phyloP scores from a whole-genome alignment of 1,140 invertebrate genomes.

The Phthorimaea operculella region DNA sequence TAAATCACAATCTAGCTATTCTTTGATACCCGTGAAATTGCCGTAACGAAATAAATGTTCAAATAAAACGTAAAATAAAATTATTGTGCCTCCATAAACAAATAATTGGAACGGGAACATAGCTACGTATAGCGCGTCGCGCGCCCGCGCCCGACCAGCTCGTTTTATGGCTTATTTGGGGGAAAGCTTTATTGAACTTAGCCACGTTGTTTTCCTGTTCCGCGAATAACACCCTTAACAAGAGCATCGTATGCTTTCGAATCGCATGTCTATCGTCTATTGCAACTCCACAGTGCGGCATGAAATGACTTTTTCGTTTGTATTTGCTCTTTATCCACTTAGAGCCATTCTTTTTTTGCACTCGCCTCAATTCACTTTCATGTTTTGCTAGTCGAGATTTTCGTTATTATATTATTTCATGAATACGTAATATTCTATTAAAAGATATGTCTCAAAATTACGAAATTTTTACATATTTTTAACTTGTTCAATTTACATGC shows the following conservation, averaged over 20 bases:
- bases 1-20: constrained; percentile 65
- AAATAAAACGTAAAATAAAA: constrained; percentile 68
- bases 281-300: constrained; percentile 48
- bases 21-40: constrained; percentile 67
- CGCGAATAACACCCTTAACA: constrained; percentile 36
- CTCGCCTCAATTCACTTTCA: constrained; percentile 65
- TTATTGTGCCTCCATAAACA: constrained; percentile 65
- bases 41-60: constrained; percentile 67
- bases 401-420: constrained; percentile 59
- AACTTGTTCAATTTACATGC: too few species aligned
- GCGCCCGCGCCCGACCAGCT: constrained; percentile 48
- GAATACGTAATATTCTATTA: constrained; percentile 27
- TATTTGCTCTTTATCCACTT: constrained; percentile 65
- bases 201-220: constrained; percentile 37
- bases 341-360: constrained; percentile 62
- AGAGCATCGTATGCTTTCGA: constrained; percentile 15
- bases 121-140: constrained; percentile 23
- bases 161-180: constrained; percentile 67
- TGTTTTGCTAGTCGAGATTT: constrained; percentile 47
- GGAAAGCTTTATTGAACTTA: constrained; percentile 65
- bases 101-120: constrained; percentile 63
- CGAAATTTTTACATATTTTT: too few species aligned
- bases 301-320: constrained; percentile 64
- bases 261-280: constrained; percentile 14
- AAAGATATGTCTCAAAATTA: neutral